Conservation (phyloP, 2,113 vertebrate genomes). For the Anoura caudifer region DNA sequence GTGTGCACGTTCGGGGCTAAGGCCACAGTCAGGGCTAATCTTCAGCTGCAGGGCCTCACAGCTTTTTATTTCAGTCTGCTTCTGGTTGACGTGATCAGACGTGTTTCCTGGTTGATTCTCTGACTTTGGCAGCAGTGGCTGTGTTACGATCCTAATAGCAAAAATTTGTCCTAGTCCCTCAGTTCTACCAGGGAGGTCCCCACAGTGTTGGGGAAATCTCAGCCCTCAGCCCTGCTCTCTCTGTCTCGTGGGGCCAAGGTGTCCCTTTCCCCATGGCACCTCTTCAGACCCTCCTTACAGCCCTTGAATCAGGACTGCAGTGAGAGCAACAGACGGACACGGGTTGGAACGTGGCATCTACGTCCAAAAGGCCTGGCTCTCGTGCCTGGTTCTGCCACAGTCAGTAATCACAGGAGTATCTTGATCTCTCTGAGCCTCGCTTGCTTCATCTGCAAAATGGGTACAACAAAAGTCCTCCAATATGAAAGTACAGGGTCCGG, state of each 20-base stretch:
- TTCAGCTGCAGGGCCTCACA: background rate
- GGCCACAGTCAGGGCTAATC: background rate
- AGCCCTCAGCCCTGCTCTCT: background rate
- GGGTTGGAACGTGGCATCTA: background rate
- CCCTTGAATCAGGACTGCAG: background rate
- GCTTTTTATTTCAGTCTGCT: background rate
- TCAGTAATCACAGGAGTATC: background rate
- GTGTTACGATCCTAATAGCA: too few species aligned
- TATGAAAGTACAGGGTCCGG: background rate
- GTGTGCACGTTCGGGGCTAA: background rate
- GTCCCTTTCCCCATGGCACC: too few species aligned
- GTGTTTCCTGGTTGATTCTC: background rate
- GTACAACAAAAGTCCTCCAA: background rate
- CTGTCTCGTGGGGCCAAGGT: background rate
- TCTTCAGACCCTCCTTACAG: background rate
- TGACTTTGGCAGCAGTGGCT: background rate
- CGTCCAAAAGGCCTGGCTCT: background rate
- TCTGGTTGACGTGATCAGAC: too few species aligned
- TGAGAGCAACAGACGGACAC: background rate
- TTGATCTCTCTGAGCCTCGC: background rate
- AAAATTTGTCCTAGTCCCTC: too few species aligned
- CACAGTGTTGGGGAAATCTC: fast-evolving
- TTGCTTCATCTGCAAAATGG: background rate
- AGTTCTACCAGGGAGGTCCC: background rate
- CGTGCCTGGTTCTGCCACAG: background rate